A percentile compares a stretch with the other conserved stretches of the same genome.
These are phyloP conservation scores for Beaufortia kweichowensis DNA, from an alignment of 2,113 vertebrate genomes.

Conservation along the genomic window DNA sequence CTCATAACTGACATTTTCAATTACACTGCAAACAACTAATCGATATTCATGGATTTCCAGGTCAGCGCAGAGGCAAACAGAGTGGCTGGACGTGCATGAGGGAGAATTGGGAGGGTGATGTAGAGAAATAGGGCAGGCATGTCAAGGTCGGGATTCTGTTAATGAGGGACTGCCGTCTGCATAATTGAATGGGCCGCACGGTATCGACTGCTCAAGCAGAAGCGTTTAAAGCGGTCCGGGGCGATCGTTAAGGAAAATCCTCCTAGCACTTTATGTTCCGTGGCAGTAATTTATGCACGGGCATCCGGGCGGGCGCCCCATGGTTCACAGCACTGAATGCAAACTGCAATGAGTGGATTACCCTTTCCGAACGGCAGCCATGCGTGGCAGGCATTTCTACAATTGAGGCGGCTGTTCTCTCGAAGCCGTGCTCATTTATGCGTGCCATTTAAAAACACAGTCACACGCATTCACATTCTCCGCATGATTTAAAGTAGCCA, in stretches of 20 bases:
- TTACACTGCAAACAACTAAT: conserved; percentile 91
- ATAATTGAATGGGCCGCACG: conserved; percentile 80
- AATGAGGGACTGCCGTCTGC: conserved; percentile 77
- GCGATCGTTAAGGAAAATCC: conserved; percentile 77
- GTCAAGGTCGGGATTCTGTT: conserved; percentile 89
- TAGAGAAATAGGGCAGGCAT: conserved; percentile 75
- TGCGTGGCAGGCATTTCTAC: conserved; percentile 72
- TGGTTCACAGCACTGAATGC: conserved; percentile 73
- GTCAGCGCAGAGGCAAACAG: conserved; percentile 78
- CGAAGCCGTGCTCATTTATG: conserved; percentile 66
- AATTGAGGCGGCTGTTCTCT: conserved; percentile 68
- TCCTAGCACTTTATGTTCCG: conserved; percentile 76
- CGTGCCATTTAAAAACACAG: conserved; percentile 66
- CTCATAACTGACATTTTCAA: conserved; percentile 94
- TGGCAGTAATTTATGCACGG: conserved; percentile 79
- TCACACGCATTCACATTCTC: conserved; percentile 12
- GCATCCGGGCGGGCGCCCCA: conserved; percentile 73
- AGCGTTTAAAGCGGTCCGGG: conserved; percentile 74
- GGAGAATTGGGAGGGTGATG: conserved; percentile 61
- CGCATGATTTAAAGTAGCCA: conserved; percentile 40
- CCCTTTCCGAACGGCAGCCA: conserved; percentile 71
- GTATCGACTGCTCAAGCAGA: conserved; percentile 76
- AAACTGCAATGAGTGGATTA: conserved; percentile 79
- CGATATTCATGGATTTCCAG: conserved; percentile 91
- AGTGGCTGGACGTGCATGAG: conserved; percentile 61